Base-by-base conservation (phyloP, 2,113 vertebrate species). In the Mormoops blainvillei region DNA sequence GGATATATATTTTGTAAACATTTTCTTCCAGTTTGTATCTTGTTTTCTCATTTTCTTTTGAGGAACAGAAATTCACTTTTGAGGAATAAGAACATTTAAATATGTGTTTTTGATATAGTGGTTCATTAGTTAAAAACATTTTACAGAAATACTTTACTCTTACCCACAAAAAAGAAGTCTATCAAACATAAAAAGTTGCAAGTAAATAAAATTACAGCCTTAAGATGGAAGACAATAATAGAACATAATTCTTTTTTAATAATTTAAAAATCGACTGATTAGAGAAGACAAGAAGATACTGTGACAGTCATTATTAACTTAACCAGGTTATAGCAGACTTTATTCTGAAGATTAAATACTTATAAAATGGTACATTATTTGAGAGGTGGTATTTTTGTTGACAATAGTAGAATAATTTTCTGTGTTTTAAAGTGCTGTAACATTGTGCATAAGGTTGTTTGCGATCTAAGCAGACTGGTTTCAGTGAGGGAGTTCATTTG, bases 321-420 rank as follows among this genome's bases (percentile, higher is more conserved):
- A 48, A 38, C 12, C 33, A 86, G 52, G 54, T 63, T 67, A 43
- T 2, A 12, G 14, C 24, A 78, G 71, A 67, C 56, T 76, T 94
- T 94, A 73, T 94, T 80, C 86, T 78, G 56, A 91, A 93, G 61
- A 68, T 82, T 82, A 82, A 91, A 45, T 63, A 36, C 12, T 50
- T 87, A 41, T 26, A 50, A 48, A 76, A 11, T 61, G 31, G 11
- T 87, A 18, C 31, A 19, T 63, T 48, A 43, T 93, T 92, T 93
- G 74, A 71, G 26, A 78, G 11, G 13, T 48, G 28, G 11, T n/a
- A 65, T 73, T 83, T 81, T 81, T 70, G 20, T 77, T 87, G 73
- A 54, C 16, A 36, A 0, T 0, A 36, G 3, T 50, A 45, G 16
- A 41, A n/a, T 68, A 68, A n/a, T 54, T 92, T 73, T 80, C 20